These are phyloP conservation scores for Dyspetes luteomarginatus DNA, from an alignment of 2,888 invertebrate species.

Conservation along the genomic window DNA sequence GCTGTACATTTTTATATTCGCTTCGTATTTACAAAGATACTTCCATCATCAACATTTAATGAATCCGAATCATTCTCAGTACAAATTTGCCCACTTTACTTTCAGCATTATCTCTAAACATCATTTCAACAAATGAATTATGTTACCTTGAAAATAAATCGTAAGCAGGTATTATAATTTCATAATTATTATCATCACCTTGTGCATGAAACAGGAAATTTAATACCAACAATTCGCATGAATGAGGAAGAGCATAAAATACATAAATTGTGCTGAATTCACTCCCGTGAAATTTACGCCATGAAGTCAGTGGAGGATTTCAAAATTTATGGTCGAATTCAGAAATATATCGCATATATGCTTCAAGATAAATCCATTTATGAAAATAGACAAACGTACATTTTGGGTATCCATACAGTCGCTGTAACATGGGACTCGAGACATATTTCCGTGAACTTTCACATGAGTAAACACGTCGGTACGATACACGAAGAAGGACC, in stretches of 20 bases:
- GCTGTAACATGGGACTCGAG: constrained; percentile 23
- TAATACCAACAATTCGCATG: too few species aligned
- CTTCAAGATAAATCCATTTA: not conserved
- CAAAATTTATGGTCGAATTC: constrained; percentile 6
- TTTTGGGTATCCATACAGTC: not conserved
- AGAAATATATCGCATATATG: not conserved
- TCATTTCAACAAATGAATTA: not conserved
- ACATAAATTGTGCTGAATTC: too few species aligned
- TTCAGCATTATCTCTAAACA: not conserved
- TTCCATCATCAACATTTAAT: too few species aligned
- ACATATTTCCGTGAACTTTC: constrained; percentile 49
- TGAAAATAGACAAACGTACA: not conserved
- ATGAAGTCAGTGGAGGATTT: not conserved
- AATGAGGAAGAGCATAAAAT: not conserved
- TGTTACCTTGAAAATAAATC: not conserved
- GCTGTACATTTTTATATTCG: too few species aligned
- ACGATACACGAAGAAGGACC: constrained; percentile 43
- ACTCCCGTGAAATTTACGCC: not conserved
- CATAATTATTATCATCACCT: too few species aligned
- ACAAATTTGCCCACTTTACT: not conserved
- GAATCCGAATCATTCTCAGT: not conserved
- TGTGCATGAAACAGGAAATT: too few species aligned
- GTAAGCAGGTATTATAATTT: not conserved
- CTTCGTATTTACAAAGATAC: too few species aligned
- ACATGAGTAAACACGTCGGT: constrained; percentile 47